These are phyloP conservation scores for Pantherophis vulpinus DNA, from an alignment of 2,797 vertebrate genomes.

Conservation along the genomic window DNA sequence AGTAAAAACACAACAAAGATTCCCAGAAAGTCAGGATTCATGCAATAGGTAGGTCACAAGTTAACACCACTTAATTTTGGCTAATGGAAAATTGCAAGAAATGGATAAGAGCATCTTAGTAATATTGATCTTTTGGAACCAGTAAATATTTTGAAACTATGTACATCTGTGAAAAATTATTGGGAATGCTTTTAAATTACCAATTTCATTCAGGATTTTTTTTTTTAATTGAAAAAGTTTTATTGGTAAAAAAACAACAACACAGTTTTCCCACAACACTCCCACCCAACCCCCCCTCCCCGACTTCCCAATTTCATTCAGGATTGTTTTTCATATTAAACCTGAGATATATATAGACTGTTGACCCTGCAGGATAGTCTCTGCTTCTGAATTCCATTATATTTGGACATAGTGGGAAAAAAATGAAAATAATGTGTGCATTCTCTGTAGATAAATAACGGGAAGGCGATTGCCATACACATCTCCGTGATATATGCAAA, in stretches of 20 bases:
- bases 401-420: constrained; percentile 14
- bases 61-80: neutral
- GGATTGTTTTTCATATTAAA: neutral
- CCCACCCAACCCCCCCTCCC: too few relatives aligned
- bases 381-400: neutral
- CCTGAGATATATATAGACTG: neutral
- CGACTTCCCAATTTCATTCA: neutral
- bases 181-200: neutral
- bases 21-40: neutral
- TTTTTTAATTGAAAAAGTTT: too few relatives aligned
- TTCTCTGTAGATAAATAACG: constrained; percentile 36
- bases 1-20: neutral
- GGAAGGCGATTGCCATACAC: constrained; percentile 28
- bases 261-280: too few relatives aligned
- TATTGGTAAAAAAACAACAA: too few relatives aligned
- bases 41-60: neutral
- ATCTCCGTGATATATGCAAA: constrained; percentile 41
- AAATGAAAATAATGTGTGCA: constrained; percentile 36
- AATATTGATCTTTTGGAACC: neutral
- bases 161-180: neutral
- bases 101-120: neutral
- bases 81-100: neutral
- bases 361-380: neutral
- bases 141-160: neutral
- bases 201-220: neutral